Evolutionary conservation across 2,888 invertebrate species (phyloP), one percentile per base, ranked within the genome.

Genomic region (Acronicta alni): DNA sequence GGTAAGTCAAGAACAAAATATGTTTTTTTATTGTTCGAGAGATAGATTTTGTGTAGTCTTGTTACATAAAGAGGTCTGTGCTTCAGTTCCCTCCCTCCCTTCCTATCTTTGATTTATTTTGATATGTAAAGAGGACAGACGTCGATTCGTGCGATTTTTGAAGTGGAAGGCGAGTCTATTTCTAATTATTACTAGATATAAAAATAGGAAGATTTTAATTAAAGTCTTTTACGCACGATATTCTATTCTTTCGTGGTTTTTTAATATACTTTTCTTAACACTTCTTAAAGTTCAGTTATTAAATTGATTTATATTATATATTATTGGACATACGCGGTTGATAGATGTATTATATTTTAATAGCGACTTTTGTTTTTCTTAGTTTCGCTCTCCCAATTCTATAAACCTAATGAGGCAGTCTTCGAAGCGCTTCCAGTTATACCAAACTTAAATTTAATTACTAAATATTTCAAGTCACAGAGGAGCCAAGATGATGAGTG

Each of bases 71-170:
- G 78, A 77, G 69, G 54, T 54, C 44, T 61, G 68, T 67, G 75
- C 72, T 66, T 72, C 69, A 72, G 52, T 73, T 52, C 66, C 7
- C 7, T 58, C 49, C 62, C 59, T 52, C 68, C 32, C n/a, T 57
- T 47, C 62, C 58, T 52, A 57, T 72, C 69, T 77, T 74, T 80
- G 74, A 81, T 81, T 79, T 80, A 73, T 80, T 79, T 79, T 80
- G 72, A 79, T 80, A 76, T 78, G 74, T 78, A 70, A 75, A 78
- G 72, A 67, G 71, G 71, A 71, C 68, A 74, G 73, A 72, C 67
- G 72, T 65, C 70, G 72, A 76, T 78, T 72, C 72, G 68, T 55
- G 56, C 57, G 71, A 65, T 79, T 72, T 69, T 57, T 63, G 52
- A 65, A 46, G 64, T 53, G 32, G 37, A 56, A 60, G 30, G 59